Evolutionary conservation across 2,113 vertebrate genomes (phyloP).

Genomic region (Dendrocopos noguchii): DNA sequence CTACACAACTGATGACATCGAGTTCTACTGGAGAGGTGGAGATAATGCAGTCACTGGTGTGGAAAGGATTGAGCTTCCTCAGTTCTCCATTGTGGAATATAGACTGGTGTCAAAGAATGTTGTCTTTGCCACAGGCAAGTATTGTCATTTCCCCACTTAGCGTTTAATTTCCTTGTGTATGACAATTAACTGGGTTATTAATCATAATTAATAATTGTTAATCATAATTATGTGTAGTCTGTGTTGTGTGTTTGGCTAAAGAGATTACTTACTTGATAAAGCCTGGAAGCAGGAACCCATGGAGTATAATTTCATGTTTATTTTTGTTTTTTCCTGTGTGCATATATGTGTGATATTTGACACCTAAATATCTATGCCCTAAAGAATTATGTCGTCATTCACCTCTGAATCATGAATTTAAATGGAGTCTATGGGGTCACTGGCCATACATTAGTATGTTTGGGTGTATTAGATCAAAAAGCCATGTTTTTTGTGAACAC

Average conservation of each 20-base stretch:
- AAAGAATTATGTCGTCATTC: neutral
- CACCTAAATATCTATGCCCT: neutral
- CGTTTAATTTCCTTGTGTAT: neutral
- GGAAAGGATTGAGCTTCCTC: constrained; percentile 94
- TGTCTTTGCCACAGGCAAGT: constrained; percentile 95
- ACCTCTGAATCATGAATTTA: neutral
- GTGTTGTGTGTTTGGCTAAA: neutral
- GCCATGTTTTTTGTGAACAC: neutral
- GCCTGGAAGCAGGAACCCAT: neutral
- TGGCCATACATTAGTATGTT: neutral
- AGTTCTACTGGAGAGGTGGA: constrained; percentile 98
- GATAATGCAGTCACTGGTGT: constrained; percentile 92
- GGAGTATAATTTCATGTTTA: neutral
- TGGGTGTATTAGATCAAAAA: neutral
- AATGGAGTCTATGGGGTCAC: neutral
- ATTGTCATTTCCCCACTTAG: neutral
- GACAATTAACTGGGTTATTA: neutral
- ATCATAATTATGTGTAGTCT: neutral
- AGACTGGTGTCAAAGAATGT: constrained; percentile 96
- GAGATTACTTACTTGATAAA: neutral
- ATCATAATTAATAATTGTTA: neutral
- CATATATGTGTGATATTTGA: neutral
- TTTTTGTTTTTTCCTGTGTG: neutral
- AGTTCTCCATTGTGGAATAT: constrained; percentile 97
- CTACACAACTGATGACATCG: constrained; percentile 97